Base-by-base conservation (phyloP, 1,140 invertebrate genomes). In the Holotrichia oblita region DNA sequence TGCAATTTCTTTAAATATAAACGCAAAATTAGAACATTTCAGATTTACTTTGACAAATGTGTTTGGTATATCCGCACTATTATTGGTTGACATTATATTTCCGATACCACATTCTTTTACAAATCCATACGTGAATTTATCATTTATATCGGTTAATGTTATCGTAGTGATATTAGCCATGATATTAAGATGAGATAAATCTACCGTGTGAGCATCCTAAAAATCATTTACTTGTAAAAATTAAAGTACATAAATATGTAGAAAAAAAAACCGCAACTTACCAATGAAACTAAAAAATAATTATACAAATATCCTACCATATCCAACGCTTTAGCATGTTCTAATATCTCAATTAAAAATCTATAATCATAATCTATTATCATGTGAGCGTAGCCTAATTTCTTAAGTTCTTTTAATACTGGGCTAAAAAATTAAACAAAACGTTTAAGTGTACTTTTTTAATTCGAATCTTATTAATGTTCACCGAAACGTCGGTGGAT, bases 291-390 rank as follows among this genome's bases (percentile, higher is more conserved):
- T 55, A 93, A 84, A 8, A 92, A 89, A 73, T 91, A 89, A 78
- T 87, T 89, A 82, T 89, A 90, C 82, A 94, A 93, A 83, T 94
- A 93, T 48, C 91, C 92, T 81, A 97, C 87, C 86, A 97, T 91
- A 80, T 93, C 93, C 0, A 97, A 90, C 85, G 96, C 93, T 83
- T 92, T 91, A 0, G 95, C 95, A 87, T 97, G 94, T 27, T 90
- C 88, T 9, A 97, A 87, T 48, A 96, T 89, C 0, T 89, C 83
- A 0, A 91, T 83, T 0, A 96, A 87, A 78, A 91, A 91, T 3
- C 93, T 89, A 0, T 90, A 87, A 0, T 89, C 85, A 80, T 95
- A 95, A 82, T 98, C 95, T 0, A 98, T 82, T 7, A 98, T 89
- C 9, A 98, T 91, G 81, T 93, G 91, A n/a, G 89, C 92, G 81